Percentiles rank a stretch among this genome's conserved stretches.
Conservation (phyloP, 2,888 invertebrate genomes). For the Abrostola triplasia region DNA sequence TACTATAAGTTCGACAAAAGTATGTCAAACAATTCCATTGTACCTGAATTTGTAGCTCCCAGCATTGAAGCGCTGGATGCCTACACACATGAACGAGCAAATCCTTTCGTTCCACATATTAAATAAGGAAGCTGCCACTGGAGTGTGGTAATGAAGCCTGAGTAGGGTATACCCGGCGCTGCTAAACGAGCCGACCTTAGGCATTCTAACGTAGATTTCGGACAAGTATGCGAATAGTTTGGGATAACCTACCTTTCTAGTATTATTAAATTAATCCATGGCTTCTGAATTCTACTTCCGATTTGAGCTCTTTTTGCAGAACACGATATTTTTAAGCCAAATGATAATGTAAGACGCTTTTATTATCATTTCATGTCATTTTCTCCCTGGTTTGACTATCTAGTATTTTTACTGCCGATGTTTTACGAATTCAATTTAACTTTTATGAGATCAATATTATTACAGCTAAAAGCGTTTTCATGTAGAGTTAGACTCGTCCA, state of each 20-base stretch:
- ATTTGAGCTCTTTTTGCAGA: no score
- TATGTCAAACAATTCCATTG: conserved; percentile 43
- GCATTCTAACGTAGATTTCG: conserved; percentile 25
- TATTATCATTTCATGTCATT: background rate
- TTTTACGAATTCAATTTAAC: background rate
- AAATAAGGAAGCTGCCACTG: conserved; percentile 54
- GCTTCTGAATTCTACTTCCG: background rate
- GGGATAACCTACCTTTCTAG: conserved; percentile 9
- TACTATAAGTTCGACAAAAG: conserved; percentile 22
- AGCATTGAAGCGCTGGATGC: conserved; percentile 29
- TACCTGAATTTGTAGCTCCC: conserved; percentile 50
- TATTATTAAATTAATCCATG: conserved; percentile 10
- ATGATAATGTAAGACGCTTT: no score
- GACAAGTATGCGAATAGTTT: conserved; percentile 24
- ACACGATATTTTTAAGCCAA: background rate
- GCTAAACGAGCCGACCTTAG: conserved; percentile 43
- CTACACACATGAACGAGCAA: conserved; percentile 50
- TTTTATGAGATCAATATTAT: background rate
- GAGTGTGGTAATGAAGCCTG: conserved; percentile 56
- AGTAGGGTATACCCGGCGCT: conserved; percentile 52
- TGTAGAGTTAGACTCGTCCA: conserved; percentile 1
- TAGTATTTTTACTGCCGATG: background rate
- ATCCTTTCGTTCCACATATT: conserved; percentile 58
- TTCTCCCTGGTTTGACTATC: background rate
- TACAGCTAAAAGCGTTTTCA: conserved; percentile 1